These are phyloP conservation scores for Rhopilema esculentum DNA, from an alignment of 30 jellyfish, hydroid and myxozoan genomes.

Conservation along the genomic window DNA sequence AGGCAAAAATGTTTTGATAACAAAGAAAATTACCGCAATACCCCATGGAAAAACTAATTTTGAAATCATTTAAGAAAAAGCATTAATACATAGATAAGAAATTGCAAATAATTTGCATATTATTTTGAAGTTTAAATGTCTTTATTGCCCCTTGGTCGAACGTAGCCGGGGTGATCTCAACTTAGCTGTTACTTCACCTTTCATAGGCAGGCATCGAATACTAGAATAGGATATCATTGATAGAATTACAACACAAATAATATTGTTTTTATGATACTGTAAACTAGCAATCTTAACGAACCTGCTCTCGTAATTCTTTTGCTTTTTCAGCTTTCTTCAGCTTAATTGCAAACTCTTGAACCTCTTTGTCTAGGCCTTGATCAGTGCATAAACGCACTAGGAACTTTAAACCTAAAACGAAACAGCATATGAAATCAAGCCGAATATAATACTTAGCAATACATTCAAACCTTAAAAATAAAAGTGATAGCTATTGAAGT, in stretches of 20 bases:
- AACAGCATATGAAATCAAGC: background rate
- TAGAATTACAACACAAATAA: no score
- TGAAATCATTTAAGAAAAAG: no score
- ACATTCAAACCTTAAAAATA: background rate
- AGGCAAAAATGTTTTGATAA: background rate
- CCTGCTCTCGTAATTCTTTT: slow-evolving; percentile 90
- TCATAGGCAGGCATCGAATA: no score
- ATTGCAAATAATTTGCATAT: no score
- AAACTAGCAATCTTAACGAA: slow-evolving; percentile 4
- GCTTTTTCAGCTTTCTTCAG: slow-evolving; percentile 80
- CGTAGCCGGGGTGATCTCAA: no score
- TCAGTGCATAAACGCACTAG: slow-evolving; percentile 92
- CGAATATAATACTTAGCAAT: no score
- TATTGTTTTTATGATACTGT: background rate
- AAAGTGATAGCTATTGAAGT: background rate
- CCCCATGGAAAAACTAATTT: background rate
- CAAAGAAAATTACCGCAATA: background rate
- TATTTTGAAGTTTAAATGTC: no score
- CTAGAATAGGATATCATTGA: no score
- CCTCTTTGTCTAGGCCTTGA: slow-evolving; percentile 88
- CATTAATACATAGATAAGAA: no score
- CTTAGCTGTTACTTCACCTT: no score
- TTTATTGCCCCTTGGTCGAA: no score
- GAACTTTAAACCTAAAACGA: slow-evolving; percentile 79
- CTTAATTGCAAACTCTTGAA: slow-evolving; percentile 82